Evolutionary conservation across 2,888 invertebrate species (phyloP), one percentile per base, ranked within the genome.

Genomic region (Malacosoma neustria): DNA sequence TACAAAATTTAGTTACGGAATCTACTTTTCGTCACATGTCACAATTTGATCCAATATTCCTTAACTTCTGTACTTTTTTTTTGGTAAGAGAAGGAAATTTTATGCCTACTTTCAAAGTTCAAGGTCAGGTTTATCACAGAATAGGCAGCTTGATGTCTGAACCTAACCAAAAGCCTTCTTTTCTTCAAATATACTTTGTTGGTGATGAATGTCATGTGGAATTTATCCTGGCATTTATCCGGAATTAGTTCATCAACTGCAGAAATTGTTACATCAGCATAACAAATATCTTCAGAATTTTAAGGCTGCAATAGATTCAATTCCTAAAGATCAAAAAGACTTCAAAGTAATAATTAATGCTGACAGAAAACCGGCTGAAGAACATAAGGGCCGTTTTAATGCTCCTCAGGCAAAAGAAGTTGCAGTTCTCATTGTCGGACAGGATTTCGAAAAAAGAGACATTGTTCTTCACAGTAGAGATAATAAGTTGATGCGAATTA

Each of bases 161-260:
- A 30, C 22, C 46, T 34, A 42, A 45, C 4, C 36, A 37, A 36
- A 14, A 46, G 5, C 50, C 49, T 6, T 40, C 51, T 32, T 63
- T 51, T 33, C 33, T 57, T 37, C 57, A 62, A 42, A 48, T 57
- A 34, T 57, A 61, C 47, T 57, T 55, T 35, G 45, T 61, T 37
- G 49, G 13, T 32, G 13, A 32, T 11, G 32, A 32, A 32, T 32
- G 2, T 13, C 13, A 11, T 32, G 32, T 32, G 11, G 11, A 4
- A 1, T 11, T 6, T 32, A 6, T 12, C 12, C 32, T 32, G 11
- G 12, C 1, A 3, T 32, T 3, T 6, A 12, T 2, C 12, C 12
- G 9, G 12, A 11, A 3, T 32, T 32, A 32, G 7, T 12, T 4
- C 11, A 32, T 3, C 32, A 32, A 32, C 14, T 30, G 5, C 30